Conservation (phyloP, 2,797 vertebrate species). For the Spinibarbus caldwelli region DNA sequence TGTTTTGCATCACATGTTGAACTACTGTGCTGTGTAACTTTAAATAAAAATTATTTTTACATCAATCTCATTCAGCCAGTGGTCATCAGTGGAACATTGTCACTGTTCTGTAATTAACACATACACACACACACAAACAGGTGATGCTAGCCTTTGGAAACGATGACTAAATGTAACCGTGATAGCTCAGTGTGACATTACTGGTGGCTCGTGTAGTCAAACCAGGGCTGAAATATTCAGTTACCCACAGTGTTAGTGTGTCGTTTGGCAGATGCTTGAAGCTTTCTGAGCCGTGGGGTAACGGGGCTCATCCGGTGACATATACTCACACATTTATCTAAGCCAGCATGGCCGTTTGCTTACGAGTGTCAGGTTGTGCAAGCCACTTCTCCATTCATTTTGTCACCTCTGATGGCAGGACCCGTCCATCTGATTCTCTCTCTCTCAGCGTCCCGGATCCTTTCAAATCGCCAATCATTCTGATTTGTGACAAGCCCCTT, state of each 20-base stretch:
- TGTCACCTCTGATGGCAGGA: slow-evolving; percentile 48
- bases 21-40: neutral
- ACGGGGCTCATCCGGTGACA: slow-evolving; percentile 47
- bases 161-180: slow-evolving; percentile 61
- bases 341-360: slow-evolving; percentile 38
- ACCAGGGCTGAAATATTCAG: slow-evolving; percentile 48
- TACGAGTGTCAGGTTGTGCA: slow-evolving; percentile 43
- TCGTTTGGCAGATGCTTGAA: slow-evolving; percentile 52
- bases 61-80: slow-evolving; percentile 21
- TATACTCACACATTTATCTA: slow-evolving; percentile 28
- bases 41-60: slow-evolving; percentile 19
- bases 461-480: slow-evolving; percentile 24
- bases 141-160: slow-evolving; percentile 54
- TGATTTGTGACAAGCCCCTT: slow-evolving; percentile 31
- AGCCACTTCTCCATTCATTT: slow-evolving; percentile 46
- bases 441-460: neutral
- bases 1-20: neutral
- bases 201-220: slow-evolving; percentile 14
- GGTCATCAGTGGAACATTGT: slow-evolving; percentile 7
- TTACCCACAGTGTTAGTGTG: slow-evolving; percentile 46
- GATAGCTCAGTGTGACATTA: slow-evolving; percentile 54
- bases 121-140: slow-evolving; percentile 47
- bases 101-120: slow-evolving; percentile 48
- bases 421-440: slow-evolving; percentile 9
- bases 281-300: slow-evolving; percentile 41